Conservation (phyloP, 2,113 vertebrate genomes). For the Melozone crissalis region DNA sequence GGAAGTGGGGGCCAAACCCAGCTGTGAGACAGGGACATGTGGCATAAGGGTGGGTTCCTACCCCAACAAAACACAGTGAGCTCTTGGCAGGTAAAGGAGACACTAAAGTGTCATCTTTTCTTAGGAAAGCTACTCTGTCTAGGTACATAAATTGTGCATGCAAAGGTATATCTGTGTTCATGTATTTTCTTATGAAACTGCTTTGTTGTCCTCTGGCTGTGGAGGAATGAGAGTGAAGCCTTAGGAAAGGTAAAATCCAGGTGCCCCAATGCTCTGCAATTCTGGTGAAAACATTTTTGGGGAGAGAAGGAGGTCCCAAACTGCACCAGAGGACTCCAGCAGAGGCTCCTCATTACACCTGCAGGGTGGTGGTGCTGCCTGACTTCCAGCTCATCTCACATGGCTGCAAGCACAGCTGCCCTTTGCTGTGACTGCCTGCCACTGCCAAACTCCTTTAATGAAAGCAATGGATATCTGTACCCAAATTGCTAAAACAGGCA, state of each 20-base stretch:
- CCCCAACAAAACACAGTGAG: neutral
- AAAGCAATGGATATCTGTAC: neutral
- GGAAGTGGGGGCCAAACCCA: neutral
- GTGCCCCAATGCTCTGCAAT: too few relatives aligned
- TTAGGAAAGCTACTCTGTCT: neutral
- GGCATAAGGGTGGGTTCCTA: neutral
- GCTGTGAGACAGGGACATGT: neutral
- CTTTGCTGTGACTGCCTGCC: neutral
- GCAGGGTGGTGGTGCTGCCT: neutral
- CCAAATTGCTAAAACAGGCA: neutral
- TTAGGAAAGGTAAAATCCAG: neutral
- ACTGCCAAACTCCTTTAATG: too few relatives aligned
- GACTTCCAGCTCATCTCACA: neutral
- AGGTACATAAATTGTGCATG: neutral
- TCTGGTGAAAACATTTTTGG: neutral
- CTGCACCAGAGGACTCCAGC: neutral
- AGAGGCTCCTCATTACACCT: neutral
- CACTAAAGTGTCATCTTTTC: neutral
- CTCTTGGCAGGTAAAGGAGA: neutral
- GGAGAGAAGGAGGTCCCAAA: neutral
- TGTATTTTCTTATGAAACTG: neutral
- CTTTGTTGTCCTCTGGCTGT: neutral
- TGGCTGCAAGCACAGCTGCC: accelerated
- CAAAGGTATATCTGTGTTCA: accelerated
- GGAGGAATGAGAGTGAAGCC: neutral